Base-by-base conservation (phyloP, 2,797 vertebrate genomes). In the Bryconaethiops microstoma region DNA sequence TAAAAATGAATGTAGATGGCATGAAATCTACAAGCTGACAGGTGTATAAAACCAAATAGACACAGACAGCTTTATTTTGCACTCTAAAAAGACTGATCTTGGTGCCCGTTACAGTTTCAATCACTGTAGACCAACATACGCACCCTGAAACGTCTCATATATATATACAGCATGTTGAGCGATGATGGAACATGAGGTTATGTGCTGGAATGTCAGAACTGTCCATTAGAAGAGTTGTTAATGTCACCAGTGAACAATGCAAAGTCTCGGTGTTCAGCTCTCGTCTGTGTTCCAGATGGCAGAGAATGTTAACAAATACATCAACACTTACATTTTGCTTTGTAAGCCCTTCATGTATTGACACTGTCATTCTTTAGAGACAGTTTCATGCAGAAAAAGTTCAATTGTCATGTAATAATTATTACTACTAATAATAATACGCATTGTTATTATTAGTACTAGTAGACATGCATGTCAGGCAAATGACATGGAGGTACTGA, bases 251-350 rank as follows among this genome's bases (percentile, higher is more conserved):
- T 72, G 25, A 54, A 55, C 50, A 1, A 5, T 54, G 23, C 19
- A 21, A 50, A 35, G n/a, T 25, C 21, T 25, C 23, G 42, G 21
- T 50, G 68, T 70, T 69, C 23, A 21, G 40, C 10, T 42, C 3
- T 52, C 45, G 54, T 64, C 23, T 45, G 39, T 74, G 35, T 72
- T 79, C 45, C 35, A 74, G 78, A 57, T 74, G 63, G 39, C 48
- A 55, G n/a, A 39, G 29, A 40, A 35, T 9, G 48, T 19, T 14
- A 72, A 21, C 45, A 12, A 79, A 39, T 71, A 23, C 19, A 63
- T 23, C 50, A 13, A 25, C 2, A 0, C 19, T 55, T 48, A 72
- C 23, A 55, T 54, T 25, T 13, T 35, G 50, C 21, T 72, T 10
- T 72, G 25, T 72, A 55, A 70, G 21, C 12, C 68, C 50, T 72